Conservation (phyloP, 2,888 invertebrate species). For the Xestoiulus laeticollis region DNA sequence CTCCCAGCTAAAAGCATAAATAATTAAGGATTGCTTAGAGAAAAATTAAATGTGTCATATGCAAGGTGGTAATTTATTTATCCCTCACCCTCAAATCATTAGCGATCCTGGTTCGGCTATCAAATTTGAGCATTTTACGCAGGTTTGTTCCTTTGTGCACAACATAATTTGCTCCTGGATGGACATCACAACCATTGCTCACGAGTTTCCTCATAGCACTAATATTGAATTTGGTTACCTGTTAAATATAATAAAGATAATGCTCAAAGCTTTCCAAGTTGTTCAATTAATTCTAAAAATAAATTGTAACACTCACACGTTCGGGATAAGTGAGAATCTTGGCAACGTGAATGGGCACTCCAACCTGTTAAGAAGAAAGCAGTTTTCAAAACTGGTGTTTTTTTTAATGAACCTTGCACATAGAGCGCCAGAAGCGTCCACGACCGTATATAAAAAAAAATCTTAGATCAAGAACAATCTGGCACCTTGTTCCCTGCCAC, state of each 20-base stretch:
- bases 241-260: too few species aligned
- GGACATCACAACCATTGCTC: slow-evolving; percentile 86
- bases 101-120: slow-evolving; percentile 89
- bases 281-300: too few species aligned
- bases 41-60: too few species aligned
- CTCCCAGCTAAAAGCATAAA: slow-evolving; percentile 75
- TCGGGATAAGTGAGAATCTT: slow-evolving; percentile 97
- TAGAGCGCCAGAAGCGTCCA: too few species aligned
- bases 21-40: too few species aligned
- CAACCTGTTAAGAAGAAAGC: slow-evolving; percentile 73
- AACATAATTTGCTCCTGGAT: slow-evolving; percentile 98
- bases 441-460: too few species aligned
- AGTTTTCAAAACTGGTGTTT: too few species aligned
- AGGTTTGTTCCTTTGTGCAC: slow-evolving; percentile 82
- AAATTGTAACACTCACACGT: slow-evolving; percentile 56
- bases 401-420: too few species aligned
- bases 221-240: slow-evolving; percentile 87
- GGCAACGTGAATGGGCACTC: slow-evolving; percentile 94
- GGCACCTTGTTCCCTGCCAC: too few species aligned
- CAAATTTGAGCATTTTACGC: slow-evolving; percentile 90
- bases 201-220: slow-evolving; percentile 82
- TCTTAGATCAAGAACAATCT: too few species aligned
- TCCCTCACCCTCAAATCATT: slow-evolving; percentile 78
- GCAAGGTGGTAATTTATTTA: neutral
- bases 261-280: too few species aligned